Evolutionary conservation across 1,140 invertebrate species (phyloP), one percentile per base, ranked within the genome.

Genomic region (Rhynchophorus ferrugineus): DNA sequence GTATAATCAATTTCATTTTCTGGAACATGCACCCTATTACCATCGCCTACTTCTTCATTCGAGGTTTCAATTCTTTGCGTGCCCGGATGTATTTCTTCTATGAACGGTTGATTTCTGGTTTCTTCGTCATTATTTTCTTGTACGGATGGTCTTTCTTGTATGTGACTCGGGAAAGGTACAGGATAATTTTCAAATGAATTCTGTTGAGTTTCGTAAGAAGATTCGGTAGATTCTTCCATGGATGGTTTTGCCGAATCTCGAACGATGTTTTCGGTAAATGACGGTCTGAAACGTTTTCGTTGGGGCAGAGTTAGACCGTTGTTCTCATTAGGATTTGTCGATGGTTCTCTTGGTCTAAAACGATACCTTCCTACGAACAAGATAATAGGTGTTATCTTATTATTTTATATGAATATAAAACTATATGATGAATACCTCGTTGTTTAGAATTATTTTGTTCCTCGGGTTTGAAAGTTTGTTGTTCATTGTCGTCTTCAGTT

Each of bases 1-100:
- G 59, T 50, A 44, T 56, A 63, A 35, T 64, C 63, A 7, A 65
- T 33, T 58, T 68, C 66, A 41, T 64, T 65, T 49, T 65, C 62
- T 2, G 64, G 61, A 8, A 24, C 11, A 7, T 16, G n/a, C 34
- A 38, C 34, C 8, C 6, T 45, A 16, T 38, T 6, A n/a, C n/a
- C n/a, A n/a, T n/a, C n/a, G n/a, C n/a, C n/a, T n/a, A n/a, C n/a
- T n/a, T n/a, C n/a, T n/a, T n/a, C n/a, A n/a, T n/a, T n/a, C 13
- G n/a, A n/a, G 17, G 16, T 1, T 19, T 21, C 34, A 24, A 41
- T 11, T 49, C 37, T 24, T 38, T 50, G 20, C 21, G 39, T 44
- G 33, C 14, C 7, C 1, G 36, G 36, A 42, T 34, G 21, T 22
- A 39, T 37, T 43, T 50, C 51, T 35, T 55, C 53, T 18, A 55